phyloP scores from a whole-genome alignment of 2,888 invertebrate genomes.

The Macropis europaea region DNA sequence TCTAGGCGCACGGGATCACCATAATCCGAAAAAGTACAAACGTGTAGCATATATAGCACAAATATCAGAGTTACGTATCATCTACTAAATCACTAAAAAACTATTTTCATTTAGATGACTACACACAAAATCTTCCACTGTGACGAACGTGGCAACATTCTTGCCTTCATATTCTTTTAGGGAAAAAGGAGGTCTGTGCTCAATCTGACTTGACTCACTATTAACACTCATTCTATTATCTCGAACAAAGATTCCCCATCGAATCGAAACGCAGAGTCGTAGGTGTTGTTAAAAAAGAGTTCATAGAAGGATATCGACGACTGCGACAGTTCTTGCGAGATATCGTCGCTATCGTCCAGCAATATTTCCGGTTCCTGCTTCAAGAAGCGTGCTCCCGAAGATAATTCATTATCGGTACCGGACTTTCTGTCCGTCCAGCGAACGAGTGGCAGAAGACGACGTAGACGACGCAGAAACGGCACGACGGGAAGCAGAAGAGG shows the following conservation, averaged over 20 bases:
- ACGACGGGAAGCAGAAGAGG: constrained; percentile 34
- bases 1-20: too few relatives aligned
- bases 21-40: too few relatives aligned
- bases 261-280: background rate
- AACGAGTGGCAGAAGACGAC: constrained; percentile 62
- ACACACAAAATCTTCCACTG: too few relatives aligned
- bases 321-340: constrained; percentile 68
- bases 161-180: too few relatives aligned
- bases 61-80: too few relatives aligned
- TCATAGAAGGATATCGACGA: constrained; percentile 44
- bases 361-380: constrained; percentile 78
- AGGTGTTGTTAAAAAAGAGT: constrained; percentile 21
- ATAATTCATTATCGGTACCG: constrained; percentile 73
- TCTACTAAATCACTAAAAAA: too few relatives aligned
- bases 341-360: constrained; percentile 67
- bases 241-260: background rate
- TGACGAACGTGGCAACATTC: too few relatives aligned
- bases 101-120: too few relatives aligned
- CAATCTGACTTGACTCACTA: too few relatives aligned
- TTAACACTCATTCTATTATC: too few relatives aligned
- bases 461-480: constrained; percentile 40
- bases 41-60: too few relatives aligned
- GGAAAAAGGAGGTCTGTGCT: too few relatives aligned
- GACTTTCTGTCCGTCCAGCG: constrained; percentile 50
- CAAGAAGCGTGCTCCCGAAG: constrained; percentile 73